A percentile compares a stretch with the other conserved stretches of the same genome.
phyloP scores from a whole-genome alignment of 2,797 vertebrate genomes.

The Lepidocolaptes lacrymiger region DNA sequence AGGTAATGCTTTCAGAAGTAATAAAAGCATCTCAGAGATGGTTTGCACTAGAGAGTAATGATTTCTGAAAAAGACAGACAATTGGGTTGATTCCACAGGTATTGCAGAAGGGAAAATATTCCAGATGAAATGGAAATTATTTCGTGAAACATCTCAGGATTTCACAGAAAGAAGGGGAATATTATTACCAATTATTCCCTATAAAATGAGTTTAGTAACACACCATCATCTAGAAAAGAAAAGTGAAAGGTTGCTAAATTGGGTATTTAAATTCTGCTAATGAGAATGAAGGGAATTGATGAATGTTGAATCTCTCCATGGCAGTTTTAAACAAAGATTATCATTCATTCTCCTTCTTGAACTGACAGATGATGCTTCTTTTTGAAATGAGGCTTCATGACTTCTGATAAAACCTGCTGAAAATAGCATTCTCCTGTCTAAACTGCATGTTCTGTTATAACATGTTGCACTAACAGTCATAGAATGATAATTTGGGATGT shows the following conservation, averaged over 20 bases:
- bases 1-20: background rate
- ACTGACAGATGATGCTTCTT: constrained; percentile 26
- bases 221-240: constrained; percentile 20
- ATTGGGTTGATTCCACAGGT: constrained; percentile 37
- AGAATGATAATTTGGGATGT: background rate
- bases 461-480: background rate
- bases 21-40: background rate
- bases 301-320: constrained; percentile 14
- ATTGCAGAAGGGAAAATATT: background rate
- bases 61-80: constrained; percentile 26
- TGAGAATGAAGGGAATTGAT: constrained; percentile 42
- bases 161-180: constrained; percentile 1
- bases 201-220: constrained; percentile 50
- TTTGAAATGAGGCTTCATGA: background rate
- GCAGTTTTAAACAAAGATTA: constrained; percentile 50
- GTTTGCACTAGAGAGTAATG: background rate
- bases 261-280: constrained; percentile 54
- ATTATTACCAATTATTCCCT: constrained; percentile 51
- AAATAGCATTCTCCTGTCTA: constrained; percentile 5
- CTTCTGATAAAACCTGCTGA: constrained; percentile 18
- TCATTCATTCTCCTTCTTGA: constrained; percentile 24
- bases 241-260: constrained; percentile 53
- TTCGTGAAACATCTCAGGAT: constrained; percentile 14
- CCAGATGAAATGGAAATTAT: constrained; percentile 28
- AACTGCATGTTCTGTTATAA: background rate